phyloP scores from a whole-genome alignment of 2,888 invertebrate genomes.

The Apamea anceps region DNA sequence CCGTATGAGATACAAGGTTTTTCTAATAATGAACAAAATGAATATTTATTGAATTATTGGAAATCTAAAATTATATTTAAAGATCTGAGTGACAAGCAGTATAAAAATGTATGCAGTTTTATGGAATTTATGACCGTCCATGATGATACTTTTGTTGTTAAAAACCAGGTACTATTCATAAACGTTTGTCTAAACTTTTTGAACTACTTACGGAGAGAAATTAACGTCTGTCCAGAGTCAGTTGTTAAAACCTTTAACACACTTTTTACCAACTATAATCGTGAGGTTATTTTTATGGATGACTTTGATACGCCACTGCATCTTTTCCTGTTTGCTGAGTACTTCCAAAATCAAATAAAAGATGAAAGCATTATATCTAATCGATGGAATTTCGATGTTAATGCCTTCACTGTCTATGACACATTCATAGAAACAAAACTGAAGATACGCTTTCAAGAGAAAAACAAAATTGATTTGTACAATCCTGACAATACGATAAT shows the following conservation, averaged over 20 bases:
- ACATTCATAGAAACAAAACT: conserved; percentile 51
- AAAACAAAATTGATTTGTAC: conserved; percentile 47
- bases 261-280: neutral
- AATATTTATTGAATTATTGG: conserved; percentile 48
- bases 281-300: neutral
- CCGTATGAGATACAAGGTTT: conserved; percentile 33
- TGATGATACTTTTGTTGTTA: neutral
- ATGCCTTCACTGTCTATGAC: conserved; percentile 52
- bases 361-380: neutral
- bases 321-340: conserved; percentile 42
- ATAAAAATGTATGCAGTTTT: conserved; percentile 41
- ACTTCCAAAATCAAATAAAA: conserved; percentile 35
- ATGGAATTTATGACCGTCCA: conserved; percentile 30
- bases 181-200: conserved; percentile 28
- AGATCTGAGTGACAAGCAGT: conserved; percentile 25
- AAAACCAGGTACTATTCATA: neutral
- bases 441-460: conserved; percentile 50
- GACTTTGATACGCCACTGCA: conserved; percentile 42
- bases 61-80: conserved; percentile 36
- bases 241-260: conserved; percentile 17
- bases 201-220: conserved; percentile 14
- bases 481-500: conserved; percentile 40
- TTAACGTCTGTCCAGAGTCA: neutral
- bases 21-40: conserved; percentile 17
- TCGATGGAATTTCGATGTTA: conserved; percentile 50